Evolutionary conservation across 2,888 invertebrate species (phyloP), one percentile per base, ranked within the genome.

Genomic region (Capitulum mitella): DNA sequence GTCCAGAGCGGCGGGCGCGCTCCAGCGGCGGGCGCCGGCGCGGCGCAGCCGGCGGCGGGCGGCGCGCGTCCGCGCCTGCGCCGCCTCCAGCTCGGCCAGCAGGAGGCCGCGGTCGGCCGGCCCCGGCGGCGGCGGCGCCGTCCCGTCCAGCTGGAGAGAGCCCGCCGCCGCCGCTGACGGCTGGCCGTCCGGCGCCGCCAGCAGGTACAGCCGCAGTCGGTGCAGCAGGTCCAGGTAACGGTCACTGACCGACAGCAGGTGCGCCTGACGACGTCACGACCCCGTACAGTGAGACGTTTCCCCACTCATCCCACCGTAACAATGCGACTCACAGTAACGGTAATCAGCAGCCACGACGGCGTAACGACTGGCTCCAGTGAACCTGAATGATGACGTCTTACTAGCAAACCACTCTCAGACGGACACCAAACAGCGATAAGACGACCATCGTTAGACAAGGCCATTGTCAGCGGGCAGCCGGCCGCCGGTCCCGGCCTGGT

Each of bases 121-220:
- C n/a, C n/a, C n/a, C n/a, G n/a, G n/a, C n/a, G n/a, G 32, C n/a
- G 22, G 29, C 70, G 22, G 22, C 70, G 70, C 37, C 16, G 5
- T 37, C 70, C 6, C 54, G 54, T 16, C n/a, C 26, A 54, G 54
- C 26, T 54, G 70, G 22, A 61, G 58, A 6, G 58, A 58, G 32
- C 32, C 6, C 43, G 43, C 12, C 61, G 61, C 29, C 37, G 34
- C 26, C 14, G 37, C 22, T 37, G 64, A 1, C 34, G 70, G 37
- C 34, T 37, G 70, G 70, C 37, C 70, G 37, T n/a, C 70, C 70
- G 70, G 70, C 70, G 37, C 70, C 22, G 70, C 34, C 37, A 37
- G 70, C 70, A 70, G 37, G 29, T 29, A 29, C 22, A 70, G 70
- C 26, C 70, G 70, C 70, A 70, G 37, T 5, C 70, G 70, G 8